Percentiles rank a stretch among this genome's conserved stretches.
Evolutionary conservation across 2,888 invertebrate genomes (phyloP).

Genomic region (Neelides folsomi): DNA sequence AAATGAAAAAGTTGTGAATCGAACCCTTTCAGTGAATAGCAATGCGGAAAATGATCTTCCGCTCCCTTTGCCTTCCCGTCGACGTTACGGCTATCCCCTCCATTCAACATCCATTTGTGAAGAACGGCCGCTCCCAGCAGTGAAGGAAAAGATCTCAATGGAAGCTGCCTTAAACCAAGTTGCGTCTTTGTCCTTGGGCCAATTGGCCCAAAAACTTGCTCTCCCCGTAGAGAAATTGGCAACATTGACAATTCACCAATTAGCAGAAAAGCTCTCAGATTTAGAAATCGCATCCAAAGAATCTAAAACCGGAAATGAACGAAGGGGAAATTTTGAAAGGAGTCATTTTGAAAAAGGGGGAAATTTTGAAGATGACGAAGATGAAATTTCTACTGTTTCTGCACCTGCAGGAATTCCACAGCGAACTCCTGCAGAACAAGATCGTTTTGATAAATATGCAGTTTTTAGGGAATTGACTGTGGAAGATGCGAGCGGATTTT

Average conservation of each 20-base stretch:
- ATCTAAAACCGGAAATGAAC: background rate
- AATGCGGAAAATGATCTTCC: constrained; percentile 43
- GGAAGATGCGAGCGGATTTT: constrained; percentile 44
- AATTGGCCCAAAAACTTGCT: constrained; percentile 58
- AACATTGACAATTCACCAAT: constrained; percentile 72
- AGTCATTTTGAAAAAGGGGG: background rate
- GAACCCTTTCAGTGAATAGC: constrained; percentile 9
- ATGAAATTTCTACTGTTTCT: constrained; percentile 3
- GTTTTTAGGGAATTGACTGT: constrained; percentile 71
- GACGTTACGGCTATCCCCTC: too few species aligned
- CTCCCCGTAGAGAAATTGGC: constrained; percentile 66
- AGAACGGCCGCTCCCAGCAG: too few species aligned
- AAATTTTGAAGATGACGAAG: background rate
- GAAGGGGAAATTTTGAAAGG: background rate
- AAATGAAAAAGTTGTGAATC: constrained; percentile 4
- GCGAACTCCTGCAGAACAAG: background rate
- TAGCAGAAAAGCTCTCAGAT: constrained; percentile 60
- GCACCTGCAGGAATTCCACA: constrained; percentile 34
- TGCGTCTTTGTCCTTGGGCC: constrained; percentile 65
- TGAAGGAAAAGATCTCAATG: constrained; percentile 20
- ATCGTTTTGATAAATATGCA: constrained; percentile 60
- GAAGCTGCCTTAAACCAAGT: constrained; percentile 54
- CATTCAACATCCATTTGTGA: too few species aligned
- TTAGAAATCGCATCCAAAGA: background rate
- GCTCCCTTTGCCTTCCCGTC: constrained; percentile 46